Percentiles rank a stretch among this genome's conserved stretches.
These are phyloP conservation scores for Boloria euphrosyne DNA, from an alignment of 2,888 invertebrate species.

Conservation along the genomic window DNA sequence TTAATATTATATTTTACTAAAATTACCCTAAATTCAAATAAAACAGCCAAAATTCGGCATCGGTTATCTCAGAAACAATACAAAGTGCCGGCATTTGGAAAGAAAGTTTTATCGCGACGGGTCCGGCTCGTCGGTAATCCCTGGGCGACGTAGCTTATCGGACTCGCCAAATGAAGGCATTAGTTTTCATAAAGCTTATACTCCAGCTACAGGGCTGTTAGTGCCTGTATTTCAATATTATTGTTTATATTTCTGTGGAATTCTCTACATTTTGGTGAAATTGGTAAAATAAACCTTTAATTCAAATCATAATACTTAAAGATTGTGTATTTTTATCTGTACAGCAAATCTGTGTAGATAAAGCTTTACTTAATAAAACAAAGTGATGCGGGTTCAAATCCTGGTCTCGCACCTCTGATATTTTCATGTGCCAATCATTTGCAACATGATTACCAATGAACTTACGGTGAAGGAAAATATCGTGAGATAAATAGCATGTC, in stretches of 20 bases:
- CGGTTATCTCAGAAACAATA: conserved; percentile 52
- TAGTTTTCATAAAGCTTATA: conserved; percentile 80
- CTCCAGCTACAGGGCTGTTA: conserved; percentile 47
- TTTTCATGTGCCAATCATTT: too few relatives aligned
- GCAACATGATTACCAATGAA: too few relatives aligned
- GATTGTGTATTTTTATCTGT: too few relatives aligned
- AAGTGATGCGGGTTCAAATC: too few relatives aligned
- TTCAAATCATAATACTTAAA: too few relatives aligned
- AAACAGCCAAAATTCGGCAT: conserved; percentile 24
- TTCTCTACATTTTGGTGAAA: not conserved
- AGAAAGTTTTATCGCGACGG: conserved; percentile 65
- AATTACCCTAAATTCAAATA: not conserved
- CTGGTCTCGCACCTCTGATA: too few relatives aligned
- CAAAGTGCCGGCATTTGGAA: conserved; percentile 59
- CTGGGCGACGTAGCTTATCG: conserved; percentile 78
- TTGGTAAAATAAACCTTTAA: not conserved
- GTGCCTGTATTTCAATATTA: conserved; percentile 14
- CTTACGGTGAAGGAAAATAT: too few relatives aligned
- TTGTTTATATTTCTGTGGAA: not conserved
- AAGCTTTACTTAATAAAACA: too few relatives aligned
- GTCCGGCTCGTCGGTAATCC: conserved; percentile 65
- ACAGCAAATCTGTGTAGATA: too few relatives aligned
- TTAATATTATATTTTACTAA: too few relatives aligned
- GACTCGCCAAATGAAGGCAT: conserved; percentile 78
- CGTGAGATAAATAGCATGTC: too few relatives aligned